These are phyloP conservation scores for Syrmaticus mikado DNA, from an alignment of 2,113 vertebrate species.

Conservation along the genomic window DNA sequence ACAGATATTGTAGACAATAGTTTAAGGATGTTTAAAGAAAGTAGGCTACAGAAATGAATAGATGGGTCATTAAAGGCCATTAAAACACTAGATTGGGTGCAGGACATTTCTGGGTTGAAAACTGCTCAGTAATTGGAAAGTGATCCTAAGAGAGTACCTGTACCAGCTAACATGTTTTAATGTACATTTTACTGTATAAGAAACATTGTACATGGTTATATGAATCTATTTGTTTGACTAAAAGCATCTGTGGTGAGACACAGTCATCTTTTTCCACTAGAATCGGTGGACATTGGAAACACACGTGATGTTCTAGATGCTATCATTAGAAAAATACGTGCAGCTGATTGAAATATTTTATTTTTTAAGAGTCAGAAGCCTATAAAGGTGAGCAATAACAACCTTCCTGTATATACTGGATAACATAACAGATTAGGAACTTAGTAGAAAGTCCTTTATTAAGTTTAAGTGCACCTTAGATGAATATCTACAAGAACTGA, in stretches of 20 bases:
- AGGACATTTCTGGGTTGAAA: neutral
- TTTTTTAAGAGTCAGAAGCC: neutral
- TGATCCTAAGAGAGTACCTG: neutral
- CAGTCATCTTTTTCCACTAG: neutral
- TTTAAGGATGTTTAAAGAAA: neutral
- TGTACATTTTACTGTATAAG: neutral
- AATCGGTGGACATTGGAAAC: neutral
- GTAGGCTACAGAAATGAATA: neutral
- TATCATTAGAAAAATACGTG: neutral
- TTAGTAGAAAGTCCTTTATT: neutral
- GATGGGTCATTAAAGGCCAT: neutral
- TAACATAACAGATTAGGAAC: neutral
- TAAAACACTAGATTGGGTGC: neutral
- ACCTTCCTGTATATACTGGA: neutral
- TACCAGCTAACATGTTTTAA: neutral
- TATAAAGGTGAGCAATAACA: neutral
- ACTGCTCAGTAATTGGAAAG: neutral
- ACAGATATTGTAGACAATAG: neutral
- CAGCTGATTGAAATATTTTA: neutral
- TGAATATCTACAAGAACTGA: neutral
- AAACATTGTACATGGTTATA: neutral
- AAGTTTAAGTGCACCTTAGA: constrained; percentile 5
- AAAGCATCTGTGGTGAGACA: neutral
- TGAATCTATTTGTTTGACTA: neutral
- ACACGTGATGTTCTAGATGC: neutral